Conservation (phyloP, 2,888 invertebrate species). For the Mallateleia sp. region DNA sequence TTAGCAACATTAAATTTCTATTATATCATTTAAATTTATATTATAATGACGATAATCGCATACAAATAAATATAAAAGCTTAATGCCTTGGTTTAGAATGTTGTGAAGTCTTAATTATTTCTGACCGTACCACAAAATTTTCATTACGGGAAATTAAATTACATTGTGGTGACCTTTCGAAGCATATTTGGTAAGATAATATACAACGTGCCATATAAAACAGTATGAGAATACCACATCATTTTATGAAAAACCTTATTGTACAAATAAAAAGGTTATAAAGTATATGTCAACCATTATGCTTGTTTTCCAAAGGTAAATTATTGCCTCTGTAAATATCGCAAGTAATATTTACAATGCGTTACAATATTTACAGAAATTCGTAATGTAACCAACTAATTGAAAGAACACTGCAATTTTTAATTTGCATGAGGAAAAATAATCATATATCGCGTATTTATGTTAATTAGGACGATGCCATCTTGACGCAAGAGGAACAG, state of each 20-base stretch:
- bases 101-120: constrained; percentile 14
- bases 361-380: too few relatives aligned
- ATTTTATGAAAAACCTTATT: too few relatives aligned
- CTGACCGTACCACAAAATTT: constrained; percentile 23
- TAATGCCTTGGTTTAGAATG: background rate
- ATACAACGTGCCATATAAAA: background rate
- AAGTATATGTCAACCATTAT: too few relatives aligned
- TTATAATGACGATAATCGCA: background rate
- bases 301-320: too few relatives aligned
- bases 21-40: background rate
- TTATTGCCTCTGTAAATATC: too few relatives aligned
- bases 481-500: constrained; percentile 87
- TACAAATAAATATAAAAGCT: constrained; percentile 1
- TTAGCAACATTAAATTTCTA: too few relatives aligned
- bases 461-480: constrained; percentile 87
- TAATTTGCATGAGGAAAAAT: constrained; percentile 33
- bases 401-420: too few relatives aligned
- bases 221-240: too few relatives aligned
- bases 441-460: too few relatives aligned
- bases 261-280: too few relatives aligned
- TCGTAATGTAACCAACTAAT: too few relatives aligned
- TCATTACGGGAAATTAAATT: constrained; percentile 32
- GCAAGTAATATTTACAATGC: too few relatives aligned
- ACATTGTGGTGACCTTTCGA: constrained; percentile 26
- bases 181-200: constrained; percentile 3